Base-by-base conservation (phyloP, 1,140 invertebrate species). In the Danaus plexippus region DNA sequence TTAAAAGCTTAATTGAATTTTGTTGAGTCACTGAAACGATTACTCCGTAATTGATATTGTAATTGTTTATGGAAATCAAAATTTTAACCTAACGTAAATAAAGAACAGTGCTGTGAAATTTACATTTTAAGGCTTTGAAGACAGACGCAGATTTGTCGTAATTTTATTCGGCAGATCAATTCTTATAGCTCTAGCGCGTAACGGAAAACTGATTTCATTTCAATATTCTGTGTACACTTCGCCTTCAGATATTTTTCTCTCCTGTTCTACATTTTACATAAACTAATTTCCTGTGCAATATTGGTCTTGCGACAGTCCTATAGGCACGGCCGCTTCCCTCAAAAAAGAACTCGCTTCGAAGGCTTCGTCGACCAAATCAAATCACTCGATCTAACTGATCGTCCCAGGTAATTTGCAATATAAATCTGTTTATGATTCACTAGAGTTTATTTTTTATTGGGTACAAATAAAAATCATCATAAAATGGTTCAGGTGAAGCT, bases 281-380 rank as follows among this genome's bases (percentile, higher is more conserved):
- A 86, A 86, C 83, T 86, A 86, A 86, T 86, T 86, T 86, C 81
- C 83, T 79, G 66, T 71, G 75, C 80, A 85, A 86, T 86, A 86
- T 86, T 83, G 83, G 78, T 86, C 75, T 77, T 74, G 71, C 80
- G 77, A 73, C 79, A 83, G 81, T 83, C 81, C 71, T 74, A 72
- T 83, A 83, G 75, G 74, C 79, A 75, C 71, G 73, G 72, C 68
- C 69, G 75, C 56, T 69, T 73, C 69, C 71, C 69, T 75, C 73
- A 69, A 76, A 83, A 85, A 83, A 76, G 76, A 83, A 81, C 73
- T 80, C 74, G 69, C 71, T 55, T 75, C 69, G 69, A 67, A 42
- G 64, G 71, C 73, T 73, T 66, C 71, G 77, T 65, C 73, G 75
- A 71, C 74, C 77, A 83, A 85, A 85, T 85, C 80, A 83, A 85